Evolutionary conservation across 2,888 invertebrate species (phyloP), one percentile per base, ranked within the genome.

Genomic region (Morpho achilles): DNA sequence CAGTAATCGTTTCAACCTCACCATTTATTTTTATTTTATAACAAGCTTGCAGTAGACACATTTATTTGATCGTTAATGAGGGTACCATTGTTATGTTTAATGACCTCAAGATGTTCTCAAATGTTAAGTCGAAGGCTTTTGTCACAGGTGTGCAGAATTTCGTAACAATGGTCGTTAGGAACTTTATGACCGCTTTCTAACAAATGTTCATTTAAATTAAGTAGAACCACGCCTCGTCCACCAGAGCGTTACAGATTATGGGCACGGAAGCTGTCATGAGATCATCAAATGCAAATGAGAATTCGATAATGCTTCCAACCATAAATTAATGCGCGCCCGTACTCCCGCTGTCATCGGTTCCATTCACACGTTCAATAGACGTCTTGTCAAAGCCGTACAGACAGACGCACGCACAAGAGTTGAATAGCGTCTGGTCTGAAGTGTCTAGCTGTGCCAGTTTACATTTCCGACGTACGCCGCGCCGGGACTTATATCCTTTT

Each of bases 361-460:
- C 72, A 86, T 88, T 88, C 85, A 86, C 65, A 72, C 72, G 78
- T 78, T 86, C 82, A 86, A 87, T 88, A 76, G 80, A 74, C 71
- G 74, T 74, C 71, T 79, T 83, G 83, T 85, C 87, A 87, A 87
- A 86, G 79, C 79, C 75, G 69, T 68, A 44, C 16, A 68, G 69
- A 69, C 62, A 68, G 67, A 67, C 67, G 71, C 75, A 84, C 83
- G 82, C 84, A 82, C 77, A 69, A 67, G 62, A 70, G 68, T 67
- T 88, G 85, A 87, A 88, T 88, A 81, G 84, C 77, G 87, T 85
- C 86, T 88, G 87, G 82, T 80, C 81, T 88, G 82, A 82, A 86
- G 84, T 80, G 65, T 61, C 60, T 63, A 60, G 63, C 59, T 64
- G 62, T 61, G 64, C 58, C 68, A 68, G 75, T 74, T 76, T 80